Base-by-base conservation (phyloP, 1,140 invertebrate genomes). In the Drosophila teissieri region DNA sequence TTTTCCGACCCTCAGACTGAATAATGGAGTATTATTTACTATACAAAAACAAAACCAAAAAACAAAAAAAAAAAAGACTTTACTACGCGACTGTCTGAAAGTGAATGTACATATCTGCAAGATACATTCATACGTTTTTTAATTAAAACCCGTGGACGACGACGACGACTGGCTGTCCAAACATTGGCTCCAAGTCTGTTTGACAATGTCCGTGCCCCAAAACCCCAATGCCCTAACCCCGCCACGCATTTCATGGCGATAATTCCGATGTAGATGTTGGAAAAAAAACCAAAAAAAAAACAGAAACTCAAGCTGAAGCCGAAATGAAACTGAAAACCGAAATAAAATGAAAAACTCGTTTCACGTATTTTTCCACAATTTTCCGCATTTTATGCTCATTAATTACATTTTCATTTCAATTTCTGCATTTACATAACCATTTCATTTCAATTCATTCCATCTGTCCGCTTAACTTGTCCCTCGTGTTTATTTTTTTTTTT, bases 331-430 rank as follows among this genome's bases (percentile, higher is more conserved):
- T 45, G 31, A 42, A 60, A 34, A 80, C 42, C 42, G 60, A 68
- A 77, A 73, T 24, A 73, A 80, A 77, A 65, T 78, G 61, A 46
- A 86, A 86, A 86, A 86, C 82, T 79, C 84, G 83, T 86, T 86
- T 76, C 65, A 80, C 61, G 56, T 84, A 73, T 76, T 78, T 72
- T 80, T 80, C 70, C 65, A 75, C 74, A 75, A 79, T 88, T 86
- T 86, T 88, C 82, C 83, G 83, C 82, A 82, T 85, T 86, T 88
- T 83, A 83, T 83, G 84, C 82, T 86, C 82, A 86, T 86, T 86
- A 86, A 86, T 86, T 86, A 83, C 83, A 86, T 83, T 82, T 86
- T 83, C 78, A 88, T 82, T 82, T 78, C 79, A 72, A 60, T 80
- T 83, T 86, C 68, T 60, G 75, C 79, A 86, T 86, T 86, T 86